Conservation (phyloP, 2,797 vertebrate species). For the Vultur gryphus region DNA sequence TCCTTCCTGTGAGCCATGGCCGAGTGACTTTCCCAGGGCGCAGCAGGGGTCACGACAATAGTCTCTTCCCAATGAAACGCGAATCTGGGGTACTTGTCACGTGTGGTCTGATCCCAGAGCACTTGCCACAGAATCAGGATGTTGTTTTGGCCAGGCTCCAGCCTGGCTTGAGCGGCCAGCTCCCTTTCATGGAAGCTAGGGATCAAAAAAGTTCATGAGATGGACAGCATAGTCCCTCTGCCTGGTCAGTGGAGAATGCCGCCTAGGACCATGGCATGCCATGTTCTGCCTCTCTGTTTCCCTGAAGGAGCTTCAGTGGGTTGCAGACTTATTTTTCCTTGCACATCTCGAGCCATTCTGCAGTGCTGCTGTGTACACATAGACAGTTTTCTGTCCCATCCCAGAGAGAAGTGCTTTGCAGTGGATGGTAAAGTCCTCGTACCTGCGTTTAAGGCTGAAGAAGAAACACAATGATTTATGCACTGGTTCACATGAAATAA, state of each 20-base stretch:
- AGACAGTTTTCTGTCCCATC: background rate
- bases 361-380: background rate
- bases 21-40: background rate
- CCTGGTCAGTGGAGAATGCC: background rate
- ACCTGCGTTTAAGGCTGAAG: background rate
- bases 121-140: conserved; percentile 39
- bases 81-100: conserved; percentile 36
- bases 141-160: conserved; percentile 25
- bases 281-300: background rate
- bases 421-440: background rate
- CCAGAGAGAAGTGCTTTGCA: background rate
- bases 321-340: background rate
- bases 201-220: background rate
- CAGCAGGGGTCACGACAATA: background rate
- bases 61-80: background rate
- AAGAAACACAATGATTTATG: background rate
- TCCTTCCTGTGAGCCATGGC: background rate
- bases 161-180: background rate
- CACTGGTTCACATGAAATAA: background rate
- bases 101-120: background rate
- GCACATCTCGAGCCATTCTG: background rate
- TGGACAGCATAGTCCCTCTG: background rate
- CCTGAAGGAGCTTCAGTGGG: background rate
- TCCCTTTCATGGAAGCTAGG: background rate
- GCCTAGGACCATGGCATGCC: background rate